phyloP scores from a whole-genome alignment of 2,797 vertebrate species.

The Babyrousa celebensis region DNA sequence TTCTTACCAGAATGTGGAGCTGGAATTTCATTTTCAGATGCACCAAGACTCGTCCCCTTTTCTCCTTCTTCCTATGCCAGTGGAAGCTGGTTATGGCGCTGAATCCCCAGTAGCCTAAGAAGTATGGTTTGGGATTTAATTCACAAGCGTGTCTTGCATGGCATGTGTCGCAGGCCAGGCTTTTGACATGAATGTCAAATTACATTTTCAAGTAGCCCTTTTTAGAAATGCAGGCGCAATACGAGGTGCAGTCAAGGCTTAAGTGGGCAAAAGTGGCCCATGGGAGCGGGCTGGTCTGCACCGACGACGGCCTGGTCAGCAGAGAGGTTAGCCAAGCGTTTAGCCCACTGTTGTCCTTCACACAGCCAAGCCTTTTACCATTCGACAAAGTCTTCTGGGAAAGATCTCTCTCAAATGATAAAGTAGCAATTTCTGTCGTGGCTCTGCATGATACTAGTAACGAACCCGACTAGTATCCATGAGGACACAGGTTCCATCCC shows the following conservation, averaged over 20 bases:
- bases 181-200: constrained; percentile 57
- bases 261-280: background rate
- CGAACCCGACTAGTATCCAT: too few relatives aligned
- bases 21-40: constrained; percentile 20
- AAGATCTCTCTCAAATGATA: constrained; percentile 22
- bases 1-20: background rate
- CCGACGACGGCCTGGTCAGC: background rate
- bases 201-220: constrained; percentile 50
- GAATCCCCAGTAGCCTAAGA: background rate
- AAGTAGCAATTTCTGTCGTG: too few relatives aligned
- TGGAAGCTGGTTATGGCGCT: background rate
- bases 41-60: background rate
- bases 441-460: too few relatives aligned
- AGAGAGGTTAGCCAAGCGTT: background rate
- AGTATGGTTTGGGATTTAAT: constrained; percentile 45
- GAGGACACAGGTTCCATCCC: too few relatives aligned
- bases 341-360: background rate
- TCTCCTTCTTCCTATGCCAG: background rate
- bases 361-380: background rate
- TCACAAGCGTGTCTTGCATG: constrained; percentile 26
- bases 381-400: constrained; percentile 11
- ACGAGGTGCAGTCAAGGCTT: background rate
- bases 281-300: background rate
- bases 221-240: constrained; percentile 46
- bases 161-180: background rate